phyloP scores from a whole-genome alignment of 2,797 vertebrate genomes.

The Bradypodion pumilum region DNA sequence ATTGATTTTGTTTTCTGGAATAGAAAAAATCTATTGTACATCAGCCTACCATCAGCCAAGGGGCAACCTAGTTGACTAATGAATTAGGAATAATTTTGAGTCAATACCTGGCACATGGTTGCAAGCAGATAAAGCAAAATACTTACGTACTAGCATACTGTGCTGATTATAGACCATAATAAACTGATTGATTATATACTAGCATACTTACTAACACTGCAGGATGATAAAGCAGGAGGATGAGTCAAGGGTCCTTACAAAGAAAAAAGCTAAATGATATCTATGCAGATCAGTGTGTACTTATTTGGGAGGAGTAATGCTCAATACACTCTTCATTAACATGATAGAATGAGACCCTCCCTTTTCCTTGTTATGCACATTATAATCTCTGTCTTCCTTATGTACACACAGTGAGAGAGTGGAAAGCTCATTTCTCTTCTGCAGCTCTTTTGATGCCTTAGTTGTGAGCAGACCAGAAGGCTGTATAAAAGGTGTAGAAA shows the following conservation, averaged over 20 bases:
- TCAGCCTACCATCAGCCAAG: background rate
- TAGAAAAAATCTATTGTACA: conserved; percentile 7
- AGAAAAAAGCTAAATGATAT: background rate
- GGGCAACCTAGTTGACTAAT: conserved; percentile 21
- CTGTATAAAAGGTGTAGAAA: background rate
- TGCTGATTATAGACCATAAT: no score
- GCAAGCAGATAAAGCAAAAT: background rate
- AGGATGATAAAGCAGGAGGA: background rate
- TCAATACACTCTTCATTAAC: background rate
- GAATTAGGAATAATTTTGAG: conserved; percentile 9
- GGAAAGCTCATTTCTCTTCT: background rate
- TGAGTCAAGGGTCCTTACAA: background rate
- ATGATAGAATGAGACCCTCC: background rate
- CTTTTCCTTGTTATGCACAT: background rate
- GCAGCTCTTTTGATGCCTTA: background rate
- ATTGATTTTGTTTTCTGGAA: conserved; percentile 32
- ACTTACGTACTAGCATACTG: no score
- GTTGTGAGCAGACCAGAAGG: background rate
- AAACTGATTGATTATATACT: no score
- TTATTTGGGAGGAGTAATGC: background rate
- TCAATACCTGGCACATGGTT: background rate
- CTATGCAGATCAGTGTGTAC: background rate
- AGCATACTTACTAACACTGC: background rate
- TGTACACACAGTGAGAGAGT: background rate
- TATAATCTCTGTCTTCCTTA: background rate